Evolutionary conservation across 1,140 invertebrate species (phyloP).

Genomic region (Saccostrea cuccullata): DNA sequence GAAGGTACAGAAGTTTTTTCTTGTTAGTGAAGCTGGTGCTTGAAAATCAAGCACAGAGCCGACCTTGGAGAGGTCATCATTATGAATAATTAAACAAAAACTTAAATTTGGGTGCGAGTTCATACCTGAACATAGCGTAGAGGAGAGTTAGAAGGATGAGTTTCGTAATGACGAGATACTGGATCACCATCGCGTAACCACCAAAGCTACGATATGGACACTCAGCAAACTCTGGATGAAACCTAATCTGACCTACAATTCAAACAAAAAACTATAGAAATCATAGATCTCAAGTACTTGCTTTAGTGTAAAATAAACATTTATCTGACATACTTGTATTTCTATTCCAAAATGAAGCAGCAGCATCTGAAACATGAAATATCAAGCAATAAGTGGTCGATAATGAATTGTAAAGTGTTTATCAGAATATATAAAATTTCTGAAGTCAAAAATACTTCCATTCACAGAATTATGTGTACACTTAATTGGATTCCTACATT

Average conservation of each 20-base stretch:
- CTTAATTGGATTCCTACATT: not conserved
- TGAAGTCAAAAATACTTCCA: not conserved
- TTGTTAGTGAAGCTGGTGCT: too few relatives aligned
- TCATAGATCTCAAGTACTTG: too few relatives aligned
- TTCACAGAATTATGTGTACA: not conserved
- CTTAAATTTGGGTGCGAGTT: not conserved
- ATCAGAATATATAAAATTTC: not conserved
- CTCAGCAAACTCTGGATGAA: not conserved
- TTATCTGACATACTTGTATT: not conserved
- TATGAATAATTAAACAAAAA: too few relatives aligned
- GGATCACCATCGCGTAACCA: conserved; percentile 76
- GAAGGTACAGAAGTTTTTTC: too few relatives aligned
- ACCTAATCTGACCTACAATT: conserved; percentile 11
- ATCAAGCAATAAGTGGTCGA: not conserved
- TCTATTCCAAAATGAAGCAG: conserved; percentile 5
- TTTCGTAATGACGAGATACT: conserved; percentile 78
- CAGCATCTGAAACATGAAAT: conserved; percentile 7
- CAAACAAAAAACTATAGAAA: not conserved
- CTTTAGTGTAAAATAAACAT: not conserved
- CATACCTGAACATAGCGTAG: conserved; percentile 78
- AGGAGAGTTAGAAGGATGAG: conserved; percentile 78
- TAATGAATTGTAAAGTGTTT: not conserved
- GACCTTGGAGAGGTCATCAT: too few relatives aligned
- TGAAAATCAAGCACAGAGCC: too few relatives aligned
- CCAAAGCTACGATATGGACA: conserved; percentile 76